Conservation (phyloP, 2,113 vertebrate species). For the Oncorhynchus keta region DNA sequence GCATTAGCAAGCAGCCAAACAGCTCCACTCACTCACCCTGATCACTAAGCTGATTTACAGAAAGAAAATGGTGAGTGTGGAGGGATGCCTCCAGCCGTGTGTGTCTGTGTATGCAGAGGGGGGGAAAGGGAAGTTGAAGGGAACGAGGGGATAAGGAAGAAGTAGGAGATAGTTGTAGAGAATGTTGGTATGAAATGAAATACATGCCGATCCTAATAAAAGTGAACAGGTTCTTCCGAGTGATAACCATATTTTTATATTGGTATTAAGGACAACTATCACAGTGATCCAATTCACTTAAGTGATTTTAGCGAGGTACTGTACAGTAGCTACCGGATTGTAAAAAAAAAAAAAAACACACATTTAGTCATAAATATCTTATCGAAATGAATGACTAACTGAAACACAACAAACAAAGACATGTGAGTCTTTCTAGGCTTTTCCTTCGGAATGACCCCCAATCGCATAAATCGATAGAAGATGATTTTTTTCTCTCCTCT, state of each 20-base stretch:
- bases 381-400: background rate
- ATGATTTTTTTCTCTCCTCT: conserved; percentile 74
- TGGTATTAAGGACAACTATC: too few species aligned
- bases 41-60: conserved; percentile 80
- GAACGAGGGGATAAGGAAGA: background rate
- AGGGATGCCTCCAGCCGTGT: conserved; percentile 52
- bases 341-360: too few species aligned
- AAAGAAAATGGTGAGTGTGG: conserved; percentile 72
- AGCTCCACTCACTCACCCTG: conserved; percentile 8
- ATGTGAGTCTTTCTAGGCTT: conserved; percentile 15
- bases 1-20: conserved; percentile 64
- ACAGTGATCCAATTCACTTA: too few species aligned
- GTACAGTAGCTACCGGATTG: too few species aligned
- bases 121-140: background rate
- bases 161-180: background rate
- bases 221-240: too few species aligned
- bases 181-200: background rate
- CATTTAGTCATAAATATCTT: too few species aligned
- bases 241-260: too few species aligned
- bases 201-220: background rate
- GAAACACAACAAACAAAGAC: background rate
- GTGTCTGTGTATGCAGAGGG: conserved; percentile 7
- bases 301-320: too few species aligned
- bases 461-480: conserved; percentile 89
- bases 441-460: conserved; percentile 77